Evolutionary conservation across 2,888 invertebrate genomes (phyloP).

Genomic region (Cenopis cana): DNA sequence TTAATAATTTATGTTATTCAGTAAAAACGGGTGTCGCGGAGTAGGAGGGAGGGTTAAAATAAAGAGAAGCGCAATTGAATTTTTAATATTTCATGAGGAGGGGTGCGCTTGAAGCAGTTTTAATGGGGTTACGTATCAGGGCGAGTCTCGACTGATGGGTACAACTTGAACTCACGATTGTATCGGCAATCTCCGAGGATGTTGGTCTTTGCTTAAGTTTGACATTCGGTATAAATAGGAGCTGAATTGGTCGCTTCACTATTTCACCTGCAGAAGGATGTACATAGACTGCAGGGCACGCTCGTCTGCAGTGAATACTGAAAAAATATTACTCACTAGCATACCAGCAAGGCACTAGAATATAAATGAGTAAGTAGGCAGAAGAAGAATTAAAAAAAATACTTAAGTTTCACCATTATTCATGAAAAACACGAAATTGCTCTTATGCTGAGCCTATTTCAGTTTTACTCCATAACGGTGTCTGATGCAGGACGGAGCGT

Average conservation of each 20-base stretch:
- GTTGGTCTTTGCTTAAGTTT: no score
- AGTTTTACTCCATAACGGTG: conserved; percentile 11
- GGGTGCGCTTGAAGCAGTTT: conserved; percentile 77
- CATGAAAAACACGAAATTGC: not conserved
- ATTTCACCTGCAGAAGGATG: no score
- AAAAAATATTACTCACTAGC: no score
- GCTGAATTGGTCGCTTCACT: no score
- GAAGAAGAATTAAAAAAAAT: not conserved
- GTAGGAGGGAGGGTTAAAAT: conserved; percentile 81
- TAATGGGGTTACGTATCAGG: conserved; percentile 74
- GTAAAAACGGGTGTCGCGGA: conserved; percentile 69
- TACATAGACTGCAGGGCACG: no score
- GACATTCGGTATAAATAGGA: no score
- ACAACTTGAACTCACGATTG: no score
- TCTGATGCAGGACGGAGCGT: not conserved
- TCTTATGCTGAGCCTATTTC: not conserved
- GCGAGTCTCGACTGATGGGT: no score
- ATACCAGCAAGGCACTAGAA: no score
- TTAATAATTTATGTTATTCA: conserved; percentile 79
- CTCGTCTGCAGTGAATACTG: no score
- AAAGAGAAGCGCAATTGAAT: conserved; percentile 86
- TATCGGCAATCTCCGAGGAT: no score
- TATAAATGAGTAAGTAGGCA: no score
- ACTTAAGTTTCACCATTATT: not conserved
- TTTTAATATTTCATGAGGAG: conserved; percentile 86